Evolutionary conservation across 2,888 invertebrate genomes (phyloP), one percentile per base, ranked within the genome.

Genomic region (Trisateles emortualis): DNA sequence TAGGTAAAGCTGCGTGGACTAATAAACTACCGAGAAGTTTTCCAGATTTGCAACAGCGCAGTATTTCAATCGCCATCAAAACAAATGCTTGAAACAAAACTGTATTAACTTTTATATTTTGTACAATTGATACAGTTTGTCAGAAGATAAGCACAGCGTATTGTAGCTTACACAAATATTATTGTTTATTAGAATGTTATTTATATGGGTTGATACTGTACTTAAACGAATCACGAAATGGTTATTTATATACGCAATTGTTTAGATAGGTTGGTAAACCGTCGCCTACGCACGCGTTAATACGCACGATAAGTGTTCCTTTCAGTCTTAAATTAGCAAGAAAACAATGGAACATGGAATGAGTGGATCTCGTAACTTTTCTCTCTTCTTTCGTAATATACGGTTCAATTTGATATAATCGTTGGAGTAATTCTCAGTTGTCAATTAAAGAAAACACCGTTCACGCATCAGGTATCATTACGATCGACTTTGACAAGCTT

Each of bases 401-500:
- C 46, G 38, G 13, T 19, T 48, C 53, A 40, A 40, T 42, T 64
- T 58, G 48, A 58, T 43, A 52, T 58, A 54, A 62, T 52, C 32
- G 24, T 30, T 14, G 8, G 22, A 52, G 48, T 56, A 57, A 60
- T 68, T 61, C 50, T 51, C 30, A 45, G 33, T 41, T 52, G 58
- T 58, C 58, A 54, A 53, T 58, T 64, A 77, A 76, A 74, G 73
- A 66, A 70, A 73, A 73, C 74, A 68, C 47, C 16, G 52, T 70
- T 54, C 61, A 52, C 65, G 53, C 41, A 39, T 50, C 64, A 53
- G 36, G 65, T 68, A 59, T 65, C 68, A 73, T 74, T 67, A 62
- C 61, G 56, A 68, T 76, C 71, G 58, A 66, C 61, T 75, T 72
- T 68, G 76, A 75, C 76, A 73, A 68, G 72, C 74, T 76, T 78